Conservation (phyloP, 2,113 vertebrate species). For the Scophthalmus maximus region DNA sequence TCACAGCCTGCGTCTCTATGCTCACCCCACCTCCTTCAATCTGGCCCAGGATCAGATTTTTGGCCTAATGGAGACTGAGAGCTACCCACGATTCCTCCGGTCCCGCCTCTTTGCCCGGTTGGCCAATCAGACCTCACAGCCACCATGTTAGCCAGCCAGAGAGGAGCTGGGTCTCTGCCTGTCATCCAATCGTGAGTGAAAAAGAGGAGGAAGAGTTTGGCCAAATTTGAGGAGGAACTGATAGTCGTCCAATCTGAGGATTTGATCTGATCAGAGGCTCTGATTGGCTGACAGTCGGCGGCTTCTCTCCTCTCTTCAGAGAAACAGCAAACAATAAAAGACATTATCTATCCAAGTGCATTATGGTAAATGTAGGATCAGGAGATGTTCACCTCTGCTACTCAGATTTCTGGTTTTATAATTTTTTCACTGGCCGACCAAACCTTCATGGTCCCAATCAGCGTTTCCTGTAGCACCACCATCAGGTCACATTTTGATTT, state of each 20-base stretch:
- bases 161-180: conserved; percentile 8
- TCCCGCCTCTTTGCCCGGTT: conserved; percentile 91
- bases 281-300: background rate
- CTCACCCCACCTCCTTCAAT: conserved; percentile 85
- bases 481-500: background rate
- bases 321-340: background rate
- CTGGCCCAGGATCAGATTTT: conserved; percentile 92
- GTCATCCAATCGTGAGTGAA: background rate
- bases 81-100: conserved; percentile 93
- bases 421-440: background rate
- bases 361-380: conserved; percentile 14
- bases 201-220: background rate
- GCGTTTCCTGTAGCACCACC: background rate
- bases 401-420: background rate
- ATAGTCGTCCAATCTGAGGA: background rate
- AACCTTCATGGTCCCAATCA: background rate
- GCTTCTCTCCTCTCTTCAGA: background rate
- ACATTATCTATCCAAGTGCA: background rate
- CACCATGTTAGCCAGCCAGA: conserved; percentile 84
- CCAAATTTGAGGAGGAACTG: background rate
- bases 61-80: conserved; percentile 94
- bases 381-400: background rate
- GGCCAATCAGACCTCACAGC: conserved; percentile 76
- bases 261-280: background rate
- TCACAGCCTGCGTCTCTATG: conserved; percentile 86